phyloP scores from a whole-genome alignment of 2,888 invertebrate species.

The Molorchus minor region DNA sequence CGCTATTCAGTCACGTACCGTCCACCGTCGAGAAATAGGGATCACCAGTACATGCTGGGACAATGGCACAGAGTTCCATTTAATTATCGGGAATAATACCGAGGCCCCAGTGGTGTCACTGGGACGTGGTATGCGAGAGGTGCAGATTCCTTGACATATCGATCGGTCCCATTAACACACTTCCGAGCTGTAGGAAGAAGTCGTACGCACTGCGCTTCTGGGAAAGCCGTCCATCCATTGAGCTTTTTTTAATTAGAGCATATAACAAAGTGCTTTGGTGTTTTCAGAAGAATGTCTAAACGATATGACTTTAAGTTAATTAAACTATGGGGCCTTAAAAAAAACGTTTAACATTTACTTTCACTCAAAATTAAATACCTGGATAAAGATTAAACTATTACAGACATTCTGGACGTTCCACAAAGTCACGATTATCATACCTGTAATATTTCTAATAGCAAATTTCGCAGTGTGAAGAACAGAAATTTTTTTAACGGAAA shows the following conservation, averaged over 20 bases:
- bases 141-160: slow-evolving; percentile 30
- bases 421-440: too few relatives aligned
- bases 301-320: slow-evolving; percentile 25
- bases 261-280: slow-evolving; percentile 28
- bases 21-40: slow-evolving; percentile 11
- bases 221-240: slow-evolving; percentile 21
- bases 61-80: slow-evolving; percentile 30
- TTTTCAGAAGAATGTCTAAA: slow-evolving; percentile 25
- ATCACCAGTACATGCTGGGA: slow-evolving; percentile 17
- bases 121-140: slow-evolving; percentile 14
- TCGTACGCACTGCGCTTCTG: slow-evolving; percentile 18
- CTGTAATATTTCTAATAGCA: too few relatives aligned
- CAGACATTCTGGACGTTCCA: too few relatives aligned
- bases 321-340: slow-evolving; percentile 4
- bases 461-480: too few relatives aligned
- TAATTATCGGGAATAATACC: slow-evolving; percentile 27
- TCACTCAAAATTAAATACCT: too few relatives aligned
- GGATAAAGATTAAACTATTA: too few relatives aligned
- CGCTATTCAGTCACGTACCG: slow-evolving; percentile 21
- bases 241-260: slow-evolving; percentile 36
- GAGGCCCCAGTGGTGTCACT: slow-evolving; percentile 22
- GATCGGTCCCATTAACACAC: slow-evolving; percentile 36
- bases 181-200: slow-evolving; percentile 26
- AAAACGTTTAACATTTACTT: neutral
- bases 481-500: too few relatives aligned